A percentile compares a stretch with the other conserved stretches of the same genome.
Conservation (phyloP, 2,888 invertebrate species). For the Diachrysia chrysitis region DNA sequence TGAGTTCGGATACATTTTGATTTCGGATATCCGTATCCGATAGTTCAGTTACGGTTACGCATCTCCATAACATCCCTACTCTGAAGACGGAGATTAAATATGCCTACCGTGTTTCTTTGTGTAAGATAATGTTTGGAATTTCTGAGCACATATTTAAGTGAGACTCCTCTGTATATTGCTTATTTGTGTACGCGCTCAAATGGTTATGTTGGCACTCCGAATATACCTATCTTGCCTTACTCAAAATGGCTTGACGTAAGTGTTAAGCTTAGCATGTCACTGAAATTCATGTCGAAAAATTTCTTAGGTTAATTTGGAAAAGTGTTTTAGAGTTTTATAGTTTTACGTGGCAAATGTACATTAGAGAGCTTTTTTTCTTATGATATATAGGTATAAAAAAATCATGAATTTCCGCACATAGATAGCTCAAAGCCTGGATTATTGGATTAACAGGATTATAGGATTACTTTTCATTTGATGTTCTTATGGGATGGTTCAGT, state of each 20-base stretch:
- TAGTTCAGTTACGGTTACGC: neutral
- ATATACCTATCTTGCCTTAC: neutral
- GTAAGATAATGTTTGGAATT: constrained; percentile 24
- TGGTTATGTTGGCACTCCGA: neutral
- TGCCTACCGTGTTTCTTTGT: constrained; percentile 30
- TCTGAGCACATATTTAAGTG: constrained; percentile 1
- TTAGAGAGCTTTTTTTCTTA: too few relatives aligned
- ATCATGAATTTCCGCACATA: too few relatives aligned
- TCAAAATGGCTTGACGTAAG: constrained; percentile 2
- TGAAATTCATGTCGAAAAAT: constrained; percentile 1
- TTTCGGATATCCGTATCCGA: constrained; percentile 2
- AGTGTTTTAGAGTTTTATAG: neutral
- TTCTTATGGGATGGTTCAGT: too few relatives aligned
- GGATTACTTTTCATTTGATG: too few relatives aligned
- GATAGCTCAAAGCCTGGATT: too few relatives aligned
- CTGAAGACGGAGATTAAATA: constrained; percentile 44
- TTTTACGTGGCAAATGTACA: too few relatives aligned
- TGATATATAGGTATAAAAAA: too few relatives aligned
- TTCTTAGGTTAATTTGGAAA: neutral
- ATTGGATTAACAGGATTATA: too few relatives aligned
- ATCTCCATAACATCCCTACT: neutral
- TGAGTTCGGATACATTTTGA: neutral
- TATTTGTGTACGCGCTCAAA: neutral
- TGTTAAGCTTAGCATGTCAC: neutral
- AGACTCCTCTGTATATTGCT: neutral